Evolutionary conservation across 1,140 invertebrate genomes (phyloP).

Genomic region (Bombus impatiens): DNA sequence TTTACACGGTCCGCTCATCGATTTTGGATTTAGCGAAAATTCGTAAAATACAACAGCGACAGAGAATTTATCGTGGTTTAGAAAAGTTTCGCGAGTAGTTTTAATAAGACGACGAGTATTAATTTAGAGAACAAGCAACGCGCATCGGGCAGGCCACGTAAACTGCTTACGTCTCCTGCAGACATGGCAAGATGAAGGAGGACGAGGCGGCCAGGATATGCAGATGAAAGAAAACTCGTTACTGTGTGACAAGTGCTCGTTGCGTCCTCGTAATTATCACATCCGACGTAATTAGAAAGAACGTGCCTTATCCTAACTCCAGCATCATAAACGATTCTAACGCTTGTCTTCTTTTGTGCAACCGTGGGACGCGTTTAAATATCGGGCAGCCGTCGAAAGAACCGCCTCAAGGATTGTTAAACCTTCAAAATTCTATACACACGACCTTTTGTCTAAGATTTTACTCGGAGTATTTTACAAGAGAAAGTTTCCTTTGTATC

Average conservation of each 20-base stretch:
- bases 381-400: constrained; percentile 4
- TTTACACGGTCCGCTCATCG: background rate
- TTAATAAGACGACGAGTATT: constrained; percentile 51
- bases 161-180: constrained; percentile 60
- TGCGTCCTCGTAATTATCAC: constrained; percentile 70
- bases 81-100: constrained; percentile 25
- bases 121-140: constrained; percentile 60
- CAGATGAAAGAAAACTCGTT: constrained; percentile 72
- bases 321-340: constrained; percentile 57
- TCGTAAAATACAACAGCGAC: constrained; percentile 25
- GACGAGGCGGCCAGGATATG: constrained; percentile 49
- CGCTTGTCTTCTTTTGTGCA: constrained; percentile 53
- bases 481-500: background rate
- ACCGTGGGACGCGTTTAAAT: constrained; percentile 44
- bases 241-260: constrained; percentile 68
- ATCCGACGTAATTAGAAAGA: constrained; percentile 71
- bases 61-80: constrained; percentile 20
- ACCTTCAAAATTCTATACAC: background rate
- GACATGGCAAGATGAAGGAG: constrained; percentile 48
- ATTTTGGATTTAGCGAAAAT: constrained; percentile 30
- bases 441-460: background rate
- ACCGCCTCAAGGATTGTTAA: constrained; percentile 14
- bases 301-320: constrained; percentile 70
- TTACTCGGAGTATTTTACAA: background rate
- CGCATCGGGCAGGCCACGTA: constrained; percentile 47